Base-by-base conservation (phyloP, 2,888 invertebrate genomes). In the Agrenia bidenticulata region DNA sequence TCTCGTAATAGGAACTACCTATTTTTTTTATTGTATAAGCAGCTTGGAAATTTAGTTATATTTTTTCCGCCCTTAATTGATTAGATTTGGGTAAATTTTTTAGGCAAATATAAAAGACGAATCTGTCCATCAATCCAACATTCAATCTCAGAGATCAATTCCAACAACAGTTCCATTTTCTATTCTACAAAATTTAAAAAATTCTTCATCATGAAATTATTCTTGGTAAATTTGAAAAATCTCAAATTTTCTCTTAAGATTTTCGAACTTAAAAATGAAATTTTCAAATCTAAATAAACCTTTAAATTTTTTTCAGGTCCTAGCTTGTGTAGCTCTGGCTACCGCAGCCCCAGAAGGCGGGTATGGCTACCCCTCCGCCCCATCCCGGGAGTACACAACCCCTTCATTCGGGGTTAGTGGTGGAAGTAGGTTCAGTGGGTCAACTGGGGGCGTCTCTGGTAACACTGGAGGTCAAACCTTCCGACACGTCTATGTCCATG, bases 401-500 rank as follows among this genome's bases (percentile, higher is more conserved):
- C n/a, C n/a, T n/a, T n/a, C 53, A 5, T 26, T 24, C 26, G 15
- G 11, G 17, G 7, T 11, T 26, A 9, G 7, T 5, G 23, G 24
- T 5, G 53, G 53, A 23, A 24, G 11, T 24, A 23, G 7, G 23
- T 7, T 7, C 21, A 26, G 15, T 21, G 51, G 51, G 7, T 5
- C 4, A 2, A 17, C 51, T 5, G 15, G 15, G 13, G 51, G 51
- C 19, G 51, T 13, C 5, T 51, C 51, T 5, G 15, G 15, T 24
- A 51, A 24, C 24, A 7, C 11, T n/a, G 55, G 55, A 27, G 55
- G 55, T 7, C 27, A 55, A 15, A 55, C 55, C 37, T 55, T 21
- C 55, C 55, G 55, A 55, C 55, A 55, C 21, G 55, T 55, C 32
- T 55, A 55, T 32, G 55, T 55, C 19, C 55, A 55, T 17, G 55